phyloP scores from a whole-genome alignment of 2,888 invertebrate genomes.

The Slavum lentiscoides region DNA sequence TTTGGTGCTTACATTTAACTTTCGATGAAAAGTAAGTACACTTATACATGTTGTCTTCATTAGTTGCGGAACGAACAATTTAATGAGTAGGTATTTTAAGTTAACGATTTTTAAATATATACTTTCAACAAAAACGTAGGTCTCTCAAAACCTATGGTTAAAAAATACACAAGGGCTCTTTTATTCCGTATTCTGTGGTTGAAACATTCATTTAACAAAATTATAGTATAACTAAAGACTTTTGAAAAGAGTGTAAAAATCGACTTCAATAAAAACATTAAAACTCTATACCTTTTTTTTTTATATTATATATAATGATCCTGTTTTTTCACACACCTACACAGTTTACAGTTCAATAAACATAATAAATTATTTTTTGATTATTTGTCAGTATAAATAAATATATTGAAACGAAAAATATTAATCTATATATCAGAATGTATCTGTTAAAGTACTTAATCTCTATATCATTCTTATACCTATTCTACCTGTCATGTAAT shows the following conservation, averaged over 20 bases:
- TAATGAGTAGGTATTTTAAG: not conserved
- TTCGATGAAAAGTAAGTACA: not conserved
- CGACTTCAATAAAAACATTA: conserved; percentile 3
- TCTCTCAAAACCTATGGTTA: not conserved
- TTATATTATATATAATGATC: conserved; percentile 11
- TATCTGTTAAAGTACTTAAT: no score
- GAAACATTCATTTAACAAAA: not conserved
- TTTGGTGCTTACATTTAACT: not conserved
- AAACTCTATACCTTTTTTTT: not conserved
- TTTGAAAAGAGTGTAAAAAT: conserved; percentile 10
- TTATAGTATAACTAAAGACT: conserved; percentile 27
- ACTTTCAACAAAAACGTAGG: not conserved
- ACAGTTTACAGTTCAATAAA: conserved; percentile 10
- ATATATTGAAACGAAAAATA: no score
- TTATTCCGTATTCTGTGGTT: not conserved
- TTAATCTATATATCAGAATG: no score
- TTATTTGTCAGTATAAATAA: not conserved
- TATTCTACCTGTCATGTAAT: no score
- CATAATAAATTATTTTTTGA: conserved; percentile 3
- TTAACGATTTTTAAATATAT: not conserved
- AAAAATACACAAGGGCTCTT: not conserved
- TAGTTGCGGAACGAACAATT: not conserved
- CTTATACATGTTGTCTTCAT: not conserved
- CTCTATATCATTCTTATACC: no score
- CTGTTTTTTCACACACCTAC: not conserved